Evolutionary conservation across 2,113 vertebrate species (phyloP), one percentile per base, ranked within the genome.

Genomic region (Cyanistes caeruleus): DNA sequence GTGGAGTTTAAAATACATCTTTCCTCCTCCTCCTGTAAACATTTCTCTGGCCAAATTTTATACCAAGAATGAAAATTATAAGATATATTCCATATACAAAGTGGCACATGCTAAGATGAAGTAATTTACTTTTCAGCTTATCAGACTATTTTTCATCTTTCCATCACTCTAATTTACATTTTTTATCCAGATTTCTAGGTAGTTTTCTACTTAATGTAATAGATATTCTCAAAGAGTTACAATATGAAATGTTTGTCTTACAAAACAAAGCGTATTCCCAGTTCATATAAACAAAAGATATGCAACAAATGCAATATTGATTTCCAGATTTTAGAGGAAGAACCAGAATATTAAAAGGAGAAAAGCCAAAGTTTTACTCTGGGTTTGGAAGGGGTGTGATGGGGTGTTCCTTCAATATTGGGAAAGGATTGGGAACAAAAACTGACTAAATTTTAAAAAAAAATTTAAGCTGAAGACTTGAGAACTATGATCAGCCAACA

Each of bases 371-470:
- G 9, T 43, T 87, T 73, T 16, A 46, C 7, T 46, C 7, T 41
- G 25, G 2, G 1, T 56, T 65, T 74, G 17, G 2, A 4, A 39
- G 12, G 5, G 6, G 14, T 52, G 8, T 9, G 1, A 2, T 51
- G 2, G 2, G 0, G 0, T 1, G 2, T 67, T 78, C 68, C n/a
- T 37, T 33, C 25, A 72, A 4, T 23, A 22, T 2, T 46, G 15
- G 7, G 7, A 39, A 92, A 75, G 15, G 21, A 79, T 17, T n/a
- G 5, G 27, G 33, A 86, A 72, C 2, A 63, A 63, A 94, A 72
- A 9, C 5, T 28, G 39, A 43, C 20, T 67, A 75, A 88, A 67
- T 4, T 2, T 46, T 27, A 43, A 65, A 62, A 73, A 91, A 73
- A 15, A 37, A 41, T 30, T 49, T 23, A 60, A 56, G 5, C 14